Conservation (phyloP, 2,797 vertebrate species). For the Myripristis jacobus region DNA sequence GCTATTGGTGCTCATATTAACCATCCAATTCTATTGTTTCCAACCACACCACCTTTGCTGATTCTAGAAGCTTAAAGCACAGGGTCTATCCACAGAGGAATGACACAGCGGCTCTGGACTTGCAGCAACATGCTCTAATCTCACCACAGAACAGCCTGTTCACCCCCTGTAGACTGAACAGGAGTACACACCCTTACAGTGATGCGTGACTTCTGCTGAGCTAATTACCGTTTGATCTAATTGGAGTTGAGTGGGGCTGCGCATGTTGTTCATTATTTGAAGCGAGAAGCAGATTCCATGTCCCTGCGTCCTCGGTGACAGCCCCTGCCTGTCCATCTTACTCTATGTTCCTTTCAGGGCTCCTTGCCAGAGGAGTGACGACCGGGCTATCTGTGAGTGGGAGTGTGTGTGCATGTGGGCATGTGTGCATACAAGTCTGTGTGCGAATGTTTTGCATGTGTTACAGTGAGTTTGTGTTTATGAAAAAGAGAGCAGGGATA, state of each 20-base stretch:
- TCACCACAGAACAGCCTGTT: too few relatives aligned
- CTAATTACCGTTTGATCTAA: slow-evolving; percentile 70
- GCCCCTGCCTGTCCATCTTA: slow-evolving; percentile 64
- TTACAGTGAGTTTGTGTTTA: slow-evolving; percentile 27
- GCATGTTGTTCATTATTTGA: slow-evolving; percentile 63
- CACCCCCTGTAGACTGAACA: background rate
- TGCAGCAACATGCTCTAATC: background rate
- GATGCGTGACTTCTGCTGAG: slow-evolving; percentile 53
- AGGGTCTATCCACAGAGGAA: too few relatives aligned
- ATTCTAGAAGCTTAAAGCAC: too few relatives aligned
- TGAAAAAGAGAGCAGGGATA: slow-evolving; percentile 25
- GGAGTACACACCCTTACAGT: slow-evolving; percentile 48
- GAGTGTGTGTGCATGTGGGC: slow-evolving; percentile 9
- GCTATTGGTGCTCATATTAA: too few relatives aligned
- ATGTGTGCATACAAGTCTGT: background rate
- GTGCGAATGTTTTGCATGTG: slow-evolving; percentile 13
- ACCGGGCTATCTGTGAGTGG: slow-evolving; percentile 38
- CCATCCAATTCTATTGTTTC: too few relatives aligned
- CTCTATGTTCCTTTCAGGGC: slow-evolving; percentile 29
- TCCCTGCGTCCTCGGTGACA: slow-evolving; percentile 51
- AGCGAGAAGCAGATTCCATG: slow-evolving; percentile 50
- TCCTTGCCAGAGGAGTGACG: slow-evolving; percentile 32
- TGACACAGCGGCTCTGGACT: background rate
- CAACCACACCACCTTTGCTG: too few relatives aligned
- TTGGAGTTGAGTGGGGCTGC: slow-evolving; percentile 57